A percentile compares a stretch with the other conserved stretches of the same genome.
Evolutionary conservation across 2,797 vertebrate species (phyloP).

Genomic region (Forpus xanthops): DNA sequence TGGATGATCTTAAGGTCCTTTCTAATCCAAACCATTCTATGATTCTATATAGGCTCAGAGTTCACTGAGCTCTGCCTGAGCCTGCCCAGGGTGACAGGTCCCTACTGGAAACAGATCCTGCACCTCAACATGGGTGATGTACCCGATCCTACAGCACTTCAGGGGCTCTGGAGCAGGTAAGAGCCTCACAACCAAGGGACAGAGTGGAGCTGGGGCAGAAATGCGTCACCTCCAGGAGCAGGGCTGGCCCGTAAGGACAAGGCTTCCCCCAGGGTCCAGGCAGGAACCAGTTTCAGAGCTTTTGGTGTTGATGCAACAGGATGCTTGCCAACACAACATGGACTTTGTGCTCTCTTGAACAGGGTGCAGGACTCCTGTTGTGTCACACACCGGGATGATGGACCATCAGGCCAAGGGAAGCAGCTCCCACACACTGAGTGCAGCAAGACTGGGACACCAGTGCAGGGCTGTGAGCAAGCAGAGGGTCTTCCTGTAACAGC

Average conservation of each 20-base stretch:
- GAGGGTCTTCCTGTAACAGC: accelerated
- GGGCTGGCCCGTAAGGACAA: no score
- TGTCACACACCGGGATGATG: accelerated
- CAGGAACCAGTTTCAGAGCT: neutral
- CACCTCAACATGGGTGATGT: neutral
- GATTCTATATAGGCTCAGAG: neutral
- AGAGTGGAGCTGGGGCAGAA: neutral
- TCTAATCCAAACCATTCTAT: neutral
- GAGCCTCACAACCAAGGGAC: accelerated
- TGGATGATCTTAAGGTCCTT: neutral
- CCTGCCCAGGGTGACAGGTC: neutral
- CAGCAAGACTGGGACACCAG: neutral
- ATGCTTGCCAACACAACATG: neutral
- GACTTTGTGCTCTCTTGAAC: neutral
- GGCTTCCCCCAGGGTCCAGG: neutral
- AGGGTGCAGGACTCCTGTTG: neutral
- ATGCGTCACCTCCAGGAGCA: neutral
- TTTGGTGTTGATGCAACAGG: neutral
- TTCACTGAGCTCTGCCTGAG: neutral
- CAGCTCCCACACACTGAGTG: accelerated
- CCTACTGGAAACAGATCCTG: no score
- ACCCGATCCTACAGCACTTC: neutral
- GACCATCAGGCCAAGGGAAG: accelerated
- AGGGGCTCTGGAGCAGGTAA: neutral
- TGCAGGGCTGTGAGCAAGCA: accelerated